phyloP scores from a whole-genome alignment of 2,888 invertebrate genomes.

The Chrysolina americana region DNA sequence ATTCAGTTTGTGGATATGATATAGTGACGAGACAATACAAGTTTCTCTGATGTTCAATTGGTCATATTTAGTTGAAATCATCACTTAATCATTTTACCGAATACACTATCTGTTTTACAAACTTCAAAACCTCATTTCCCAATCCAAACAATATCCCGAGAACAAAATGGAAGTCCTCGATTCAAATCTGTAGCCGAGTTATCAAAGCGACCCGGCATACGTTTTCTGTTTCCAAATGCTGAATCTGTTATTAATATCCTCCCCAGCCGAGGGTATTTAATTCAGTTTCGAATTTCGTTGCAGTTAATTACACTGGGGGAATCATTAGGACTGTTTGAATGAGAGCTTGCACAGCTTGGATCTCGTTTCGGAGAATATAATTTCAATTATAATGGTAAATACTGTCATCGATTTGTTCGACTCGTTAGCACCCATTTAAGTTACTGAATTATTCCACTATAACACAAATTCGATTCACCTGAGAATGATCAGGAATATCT shows the following conservation, averaged over 20 bases:
- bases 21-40: too few relatives aligned
- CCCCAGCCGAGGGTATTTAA: background rate
- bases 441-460: background rate
- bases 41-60: too few relatives aligned
- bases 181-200: too few relatives aligned
- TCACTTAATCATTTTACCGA: too few relatives aligned
- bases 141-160: too few relatives aligned
- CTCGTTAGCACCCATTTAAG: background rate
- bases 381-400: background rate
- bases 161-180: too few relatives aligned
- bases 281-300: background rate
- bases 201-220: background rate
- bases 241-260: slow-evolving; percentile 27
- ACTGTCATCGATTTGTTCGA: background rate
- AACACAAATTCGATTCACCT: background rate
- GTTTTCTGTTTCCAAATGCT: slow-evolving; percentile 2
- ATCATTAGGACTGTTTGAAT: background rate
- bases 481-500: background rate
- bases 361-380: background rate
- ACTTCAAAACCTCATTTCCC: too few relatives aligned
- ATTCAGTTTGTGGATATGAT: too few relatives aligned
- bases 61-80: too few relatives aligned
- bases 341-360: background rate
- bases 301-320: slow-evolving; percentile 21
- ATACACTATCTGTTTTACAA: too few relatives aligned